A percentile compares a stretch with the other conserved stretches of the same genome.
Conservation (phyloP, 2,113 vertebrate genomes). For the Cheilinus undulatus region DNA sequence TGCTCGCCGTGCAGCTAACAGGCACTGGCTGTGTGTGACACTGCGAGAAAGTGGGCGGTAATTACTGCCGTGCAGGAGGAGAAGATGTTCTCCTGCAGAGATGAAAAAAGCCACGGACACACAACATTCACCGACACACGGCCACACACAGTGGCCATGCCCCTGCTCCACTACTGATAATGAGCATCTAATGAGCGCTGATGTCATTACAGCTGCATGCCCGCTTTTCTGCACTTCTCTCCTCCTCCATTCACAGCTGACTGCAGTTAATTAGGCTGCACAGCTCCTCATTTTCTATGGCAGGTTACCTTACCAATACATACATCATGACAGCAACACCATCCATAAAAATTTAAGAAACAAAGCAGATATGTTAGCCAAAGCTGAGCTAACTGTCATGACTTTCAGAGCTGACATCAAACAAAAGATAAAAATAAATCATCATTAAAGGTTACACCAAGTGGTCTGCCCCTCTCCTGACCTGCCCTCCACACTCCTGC, state of each 20-base stretch:
- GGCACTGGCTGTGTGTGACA: conserved; percentile 11
- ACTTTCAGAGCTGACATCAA: neutral
- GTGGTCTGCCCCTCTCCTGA: neutral
- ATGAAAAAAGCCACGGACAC: conserved; percentile 38
- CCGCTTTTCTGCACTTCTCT: conserved; percentile 2
- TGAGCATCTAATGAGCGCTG: conserved; percentile 68
- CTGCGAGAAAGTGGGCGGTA: conserved; percentile 59
- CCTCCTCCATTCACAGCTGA: conserved; percentile 25
- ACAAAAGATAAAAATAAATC: neutral
- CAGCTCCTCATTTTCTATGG: neutral
- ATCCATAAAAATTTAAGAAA: neutral
- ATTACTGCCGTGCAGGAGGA: conserved; percentile 70
- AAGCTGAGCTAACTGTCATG: neutral
- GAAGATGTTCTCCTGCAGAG: conserved; percentile 62
- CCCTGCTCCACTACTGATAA: conserved; percentile 55
- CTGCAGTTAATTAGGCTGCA: conserved; percentile 38
- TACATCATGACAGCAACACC: neutral
- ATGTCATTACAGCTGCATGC: conserved; percentile 56
- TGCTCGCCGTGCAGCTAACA: conserved; percentile 15
- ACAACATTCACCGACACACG: conserved; percentile 9
- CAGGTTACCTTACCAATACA: conserved; percentile 2
- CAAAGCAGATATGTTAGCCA: neutral
- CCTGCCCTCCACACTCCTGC: neutral
- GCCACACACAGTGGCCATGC: conserved; percentile 19
- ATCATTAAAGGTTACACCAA: neutral